Percentiles rank a stretch among this genome's conserved stretches.
These are phyloP conservation scores for Crypturellus tataupa DNA, from an alignment of 2,797 vertebrate species.

Conservation along the genomic window DNA sequence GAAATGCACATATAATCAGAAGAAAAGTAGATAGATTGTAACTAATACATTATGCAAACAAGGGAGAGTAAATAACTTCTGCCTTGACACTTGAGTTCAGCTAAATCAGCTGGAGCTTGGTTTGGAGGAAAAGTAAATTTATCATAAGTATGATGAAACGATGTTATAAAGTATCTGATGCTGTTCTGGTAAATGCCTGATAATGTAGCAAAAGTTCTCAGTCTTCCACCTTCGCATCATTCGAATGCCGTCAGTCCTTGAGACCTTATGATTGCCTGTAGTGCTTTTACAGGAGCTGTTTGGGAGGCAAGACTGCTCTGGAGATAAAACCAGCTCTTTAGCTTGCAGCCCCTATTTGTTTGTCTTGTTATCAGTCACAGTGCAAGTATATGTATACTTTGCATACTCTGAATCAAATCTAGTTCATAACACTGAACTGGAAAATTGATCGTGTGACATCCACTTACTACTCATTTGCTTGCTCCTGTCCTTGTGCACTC, in stretches of 20 bases:
- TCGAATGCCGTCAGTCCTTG: neutral
- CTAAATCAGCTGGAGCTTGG: conserved; percentile 1
- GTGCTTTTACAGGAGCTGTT: conserved; percentile 3
- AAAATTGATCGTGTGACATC: neutral
- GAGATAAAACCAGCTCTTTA: neutral
- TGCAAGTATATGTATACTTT: neutral
- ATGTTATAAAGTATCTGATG: neutral
- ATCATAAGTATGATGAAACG: neutral
- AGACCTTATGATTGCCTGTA: conserved; percentile 27
- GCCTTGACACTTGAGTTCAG: neutral
- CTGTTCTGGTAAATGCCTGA: conserved; percentile 36
- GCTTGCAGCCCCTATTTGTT: neutral
- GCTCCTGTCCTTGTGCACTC: neutral
- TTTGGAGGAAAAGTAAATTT: neutral
- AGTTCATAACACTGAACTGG: neutral
- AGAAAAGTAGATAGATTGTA: conserved; percentile 1
- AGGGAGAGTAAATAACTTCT: neutral
- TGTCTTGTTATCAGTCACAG: neutral
- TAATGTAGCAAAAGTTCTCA: neutral
- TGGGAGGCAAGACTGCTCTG: neutral
- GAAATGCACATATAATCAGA: neutral
- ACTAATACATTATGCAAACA: neutral
- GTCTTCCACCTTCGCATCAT: neutral
- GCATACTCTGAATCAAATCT: neutral
- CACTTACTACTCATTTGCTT: neutral